These are phyloP conservation scores for Bettongia penicillata DNA, from an alignment of 2,113 vertebrate genomes.

Conservation along the genomic window DNA sequence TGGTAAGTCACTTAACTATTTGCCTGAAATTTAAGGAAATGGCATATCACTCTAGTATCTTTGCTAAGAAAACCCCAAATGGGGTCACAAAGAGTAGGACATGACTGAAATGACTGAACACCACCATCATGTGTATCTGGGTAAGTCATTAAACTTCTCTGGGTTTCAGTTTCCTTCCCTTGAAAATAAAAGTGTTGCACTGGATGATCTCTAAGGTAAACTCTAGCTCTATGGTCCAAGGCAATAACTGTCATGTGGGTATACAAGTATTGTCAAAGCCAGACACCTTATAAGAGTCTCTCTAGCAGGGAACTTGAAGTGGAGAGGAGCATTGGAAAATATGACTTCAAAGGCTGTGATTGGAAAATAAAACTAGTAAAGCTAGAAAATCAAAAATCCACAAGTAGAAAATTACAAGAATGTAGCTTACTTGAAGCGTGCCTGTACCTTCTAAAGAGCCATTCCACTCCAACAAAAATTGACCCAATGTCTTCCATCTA, in stretches of 20 bases:
- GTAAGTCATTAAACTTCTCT: too few species aligned
- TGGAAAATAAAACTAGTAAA: slow-evolving; percentile 1
- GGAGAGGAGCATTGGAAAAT: neutral
- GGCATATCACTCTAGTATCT: too few species aligned
- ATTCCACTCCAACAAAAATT: neutral
- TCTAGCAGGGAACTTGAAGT: neutral
- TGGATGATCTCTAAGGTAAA: too few species aligned
- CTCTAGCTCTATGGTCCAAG: neutral
- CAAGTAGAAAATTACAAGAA: neutral
- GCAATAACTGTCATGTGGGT: neutral
- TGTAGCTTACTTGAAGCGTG: neutral
- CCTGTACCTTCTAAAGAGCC: neutral
- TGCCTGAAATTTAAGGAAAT: too few species aligned
- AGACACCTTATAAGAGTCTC: neutral
- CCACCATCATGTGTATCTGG: too few species aligned
- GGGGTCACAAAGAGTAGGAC: too few species aligned
- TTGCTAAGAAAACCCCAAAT: too few species aligned
- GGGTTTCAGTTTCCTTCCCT: too few species aligned
- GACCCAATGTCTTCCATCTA: neutral
- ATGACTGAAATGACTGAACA: too few species aligned
- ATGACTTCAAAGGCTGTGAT: neutral
- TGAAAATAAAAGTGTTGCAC: too few species aligned
- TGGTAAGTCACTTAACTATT: too few species aligned
- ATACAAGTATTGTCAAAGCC: slow-evolving; percentile 19
- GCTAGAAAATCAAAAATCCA: neutral